A percentile compares a stretch with the other conserved stretches of the same genome.
Conservation (phyloP, 2,888 invertebrate species). For the Trissonchulus latispiculum region DNA sequence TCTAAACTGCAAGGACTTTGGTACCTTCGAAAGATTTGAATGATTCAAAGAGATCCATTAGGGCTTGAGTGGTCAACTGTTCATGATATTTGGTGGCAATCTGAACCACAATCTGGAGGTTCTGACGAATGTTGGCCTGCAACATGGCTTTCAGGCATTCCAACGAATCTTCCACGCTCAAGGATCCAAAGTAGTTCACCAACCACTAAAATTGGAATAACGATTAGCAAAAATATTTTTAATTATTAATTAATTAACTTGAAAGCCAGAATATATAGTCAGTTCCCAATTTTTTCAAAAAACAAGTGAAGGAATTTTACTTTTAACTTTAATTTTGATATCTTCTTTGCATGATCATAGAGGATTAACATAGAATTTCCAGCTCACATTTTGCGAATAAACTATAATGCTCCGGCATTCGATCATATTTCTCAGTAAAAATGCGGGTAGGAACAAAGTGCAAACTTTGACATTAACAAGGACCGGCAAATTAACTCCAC, state of each 20-base stretch:
- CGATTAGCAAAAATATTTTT: no score
- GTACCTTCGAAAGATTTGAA: slow-evolving; percentile 96
- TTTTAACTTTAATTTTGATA: slow-evolving; percentile 11
- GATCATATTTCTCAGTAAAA: no score
- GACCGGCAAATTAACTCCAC: no score
- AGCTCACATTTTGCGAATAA: no score
- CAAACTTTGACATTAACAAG: no score
- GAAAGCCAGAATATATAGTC: no score
- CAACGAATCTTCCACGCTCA: slow-evolving; percentile 94
- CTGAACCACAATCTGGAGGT: slow-evolving; percentile 69
- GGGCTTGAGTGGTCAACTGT: slow-evolving; percentile 82
- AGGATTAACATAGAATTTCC: no score
- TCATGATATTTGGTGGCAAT: slow-evolving; percentile 99
- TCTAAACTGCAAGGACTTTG: no score
- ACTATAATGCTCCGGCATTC: no score
- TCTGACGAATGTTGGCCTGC: slow-evolving; percentile 80
- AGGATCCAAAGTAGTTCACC: slow-evolving; percentile 91
- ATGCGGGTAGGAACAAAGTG: no score
- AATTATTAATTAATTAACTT: no score
- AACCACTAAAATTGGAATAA: slow-evolving; percentile 74
- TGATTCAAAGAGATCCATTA: slow-evolving; percentile 95
- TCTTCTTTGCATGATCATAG: no score
- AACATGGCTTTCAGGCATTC: slow-evolving; percentile 95
- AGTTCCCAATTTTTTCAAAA: background rate
- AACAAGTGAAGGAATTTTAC: slow-evolving; percentile 6